These are phyloP conservation scores for Eurosta solidaginis DNA, from an alignment of 1,140 invertebrate species.

Conservation along the genomic window DNA sequence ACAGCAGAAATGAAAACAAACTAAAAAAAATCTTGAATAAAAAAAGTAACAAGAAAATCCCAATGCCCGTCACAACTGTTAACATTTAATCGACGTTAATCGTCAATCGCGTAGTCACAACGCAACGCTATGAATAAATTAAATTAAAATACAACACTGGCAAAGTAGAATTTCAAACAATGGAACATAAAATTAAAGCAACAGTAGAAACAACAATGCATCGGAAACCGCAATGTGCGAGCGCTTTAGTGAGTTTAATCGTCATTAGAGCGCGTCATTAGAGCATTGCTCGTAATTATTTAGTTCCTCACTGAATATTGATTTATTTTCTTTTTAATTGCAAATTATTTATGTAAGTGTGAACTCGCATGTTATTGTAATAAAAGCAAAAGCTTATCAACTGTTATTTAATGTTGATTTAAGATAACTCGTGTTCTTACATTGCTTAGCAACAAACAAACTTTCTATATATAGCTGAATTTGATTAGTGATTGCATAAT, in stretches of 20 bases:
- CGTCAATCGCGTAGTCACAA: not conserved
- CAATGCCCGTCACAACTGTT: not conserved
- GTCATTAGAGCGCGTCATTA: no score
- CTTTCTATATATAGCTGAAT: no score
- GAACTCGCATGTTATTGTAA: no score
- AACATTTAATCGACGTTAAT: not conserved
- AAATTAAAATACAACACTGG: not conserved
- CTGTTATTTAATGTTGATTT: not conserved
- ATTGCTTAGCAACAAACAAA: not conserved
- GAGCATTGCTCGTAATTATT: not conserved
- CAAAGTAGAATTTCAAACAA: not conserved
- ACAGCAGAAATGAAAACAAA: not conserved
- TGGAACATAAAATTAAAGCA: not conserved
- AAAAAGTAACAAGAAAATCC: not conserved
- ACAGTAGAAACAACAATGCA: not conserved
- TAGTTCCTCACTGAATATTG: not conserved
- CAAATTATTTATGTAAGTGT: not conserved
- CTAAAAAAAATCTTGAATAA: not conserved
- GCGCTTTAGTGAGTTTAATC: not conserved
- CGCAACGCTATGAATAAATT: slow-evolving; percentile 1
- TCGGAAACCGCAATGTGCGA: not conserved
- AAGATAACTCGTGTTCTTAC: no score
- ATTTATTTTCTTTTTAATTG: not conserved
- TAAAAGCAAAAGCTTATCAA: not conserved
- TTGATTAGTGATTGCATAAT: no score